These are phyloP conservation scores for Propithecus perrieri DNA, from an alignment of 2,797 vertebrate species.

Conservation along the genomic window DNA sequence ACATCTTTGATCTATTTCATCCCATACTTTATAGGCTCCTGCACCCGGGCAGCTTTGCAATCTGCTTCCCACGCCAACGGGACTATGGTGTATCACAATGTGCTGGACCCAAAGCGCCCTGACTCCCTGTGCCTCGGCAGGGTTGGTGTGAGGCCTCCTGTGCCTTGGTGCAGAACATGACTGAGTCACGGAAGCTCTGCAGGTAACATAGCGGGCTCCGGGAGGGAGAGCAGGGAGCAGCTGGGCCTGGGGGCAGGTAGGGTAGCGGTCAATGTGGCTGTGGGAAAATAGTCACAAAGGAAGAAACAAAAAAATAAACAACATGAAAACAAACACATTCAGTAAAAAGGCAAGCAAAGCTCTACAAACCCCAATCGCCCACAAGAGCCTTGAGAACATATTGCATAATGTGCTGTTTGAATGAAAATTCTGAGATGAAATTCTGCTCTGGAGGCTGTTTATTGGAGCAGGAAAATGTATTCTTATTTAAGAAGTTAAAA, in stretches of 20 bases:
- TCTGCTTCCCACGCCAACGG: not conserved
- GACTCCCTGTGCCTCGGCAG: not conserved
- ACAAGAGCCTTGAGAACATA: not conserved
- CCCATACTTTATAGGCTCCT: not conserved
- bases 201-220: fast-evolving
- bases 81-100: fast-evolving
- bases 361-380: not conserved
- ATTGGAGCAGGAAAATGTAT: not conserved
- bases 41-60: not conserved
- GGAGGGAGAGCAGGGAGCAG: not conserved
- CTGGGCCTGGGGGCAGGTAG: fast-evolving
- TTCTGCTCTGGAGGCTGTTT: not conserved
- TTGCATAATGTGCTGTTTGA: not conserved
- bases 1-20: not conserved
- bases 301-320: not conserved
- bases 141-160: fast-evolving
- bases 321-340: not conserved
- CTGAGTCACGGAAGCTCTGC: not conserved
- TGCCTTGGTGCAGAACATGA: fast-evolving
- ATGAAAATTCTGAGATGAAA: not conserved
- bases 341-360: not conserved
- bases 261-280: fast-evolving
- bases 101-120: not conserved
- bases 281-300: not conserved
- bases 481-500: not conserved